phyloP scores from a whole-genome alignment of 1,140 invertebrate genomes.

The Drosophila tristis region DNA sequence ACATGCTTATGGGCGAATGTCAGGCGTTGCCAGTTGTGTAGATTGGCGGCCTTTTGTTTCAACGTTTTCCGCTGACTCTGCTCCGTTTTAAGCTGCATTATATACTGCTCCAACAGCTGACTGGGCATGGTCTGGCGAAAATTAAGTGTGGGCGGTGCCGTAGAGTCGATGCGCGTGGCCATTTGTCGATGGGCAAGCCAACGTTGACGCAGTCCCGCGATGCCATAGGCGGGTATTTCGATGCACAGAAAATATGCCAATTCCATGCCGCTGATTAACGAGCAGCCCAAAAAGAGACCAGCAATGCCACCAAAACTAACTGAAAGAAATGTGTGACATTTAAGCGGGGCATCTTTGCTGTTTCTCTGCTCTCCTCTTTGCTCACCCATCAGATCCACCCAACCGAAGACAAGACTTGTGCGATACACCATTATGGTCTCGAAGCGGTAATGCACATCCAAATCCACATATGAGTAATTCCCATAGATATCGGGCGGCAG shows the following conservation, averaged over 20 bases:
- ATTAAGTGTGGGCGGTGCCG: conserved; percentile 49
- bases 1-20: conserved; percentile 62
- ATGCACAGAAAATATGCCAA: conserved; percentile 89
- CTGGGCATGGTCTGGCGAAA: conserved; percentile 48
- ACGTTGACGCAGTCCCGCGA: conserved; percentile 49
- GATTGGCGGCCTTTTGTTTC: conserved; percentile 34
- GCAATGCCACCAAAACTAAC: conserved; percentile 90
- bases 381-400: conserved; percentile 82
- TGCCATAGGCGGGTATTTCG: conserved; percentile 63
- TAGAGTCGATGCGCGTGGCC: neutral
- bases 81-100: conserved; percentile 61
- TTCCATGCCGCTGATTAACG: conserved; percentile 89
- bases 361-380: neutral
- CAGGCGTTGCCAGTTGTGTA: conserved; percentile 64
- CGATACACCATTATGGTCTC: conserved; percentile 79
- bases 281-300: conserved; percentile 90
- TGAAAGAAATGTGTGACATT: conserved; percentile 63
- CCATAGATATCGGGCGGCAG: conserved; percentile 60
- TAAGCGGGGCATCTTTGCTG: neutral
- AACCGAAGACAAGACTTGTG: conserved; percentile 77
- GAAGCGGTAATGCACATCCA: conserved; percentile 77
- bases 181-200: conserved; percentile 14
- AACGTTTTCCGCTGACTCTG: conserved; percentile 13
- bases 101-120: conserved; percentile 64
- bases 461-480: conserved; percentile 71